phyloP scores from a whole-genome alignment of 2,113 vertebrate species.

The Chunga burmeisteri region DNA sequence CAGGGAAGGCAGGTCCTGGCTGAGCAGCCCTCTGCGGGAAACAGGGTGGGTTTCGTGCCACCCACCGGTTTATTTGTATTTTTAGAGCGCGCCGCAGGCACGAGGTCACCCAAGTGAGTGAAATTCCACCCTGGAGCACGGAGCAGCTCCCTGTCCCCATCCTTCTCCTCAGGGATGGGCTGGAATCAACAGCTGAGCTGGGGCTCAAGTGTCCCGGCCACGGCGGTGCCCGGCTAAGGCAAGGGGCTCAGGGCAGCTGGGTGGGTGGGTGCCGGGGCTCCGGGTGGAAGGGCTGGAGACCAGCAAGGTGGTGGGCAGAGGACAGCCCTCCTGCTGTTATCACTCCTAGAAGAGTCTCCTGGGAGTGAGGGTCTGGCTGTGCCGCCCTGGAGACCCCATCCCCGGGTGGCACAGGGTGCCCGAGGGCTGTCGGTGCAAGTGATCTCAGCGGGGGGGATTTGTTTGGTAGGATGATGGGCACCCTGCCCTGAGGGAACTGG shows the following conservation, averaged over 20 bases:
- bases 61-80: conserved; percentile 13
- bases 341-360: neutral
- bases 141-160: neutral
- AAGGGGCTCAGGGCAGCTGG: neutral
- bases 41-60: neutral
- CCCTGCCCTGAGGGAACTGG: neutral
- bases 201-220: neutral
- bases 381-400: rapidly evolving
- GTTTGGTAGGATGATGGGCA: neutral
- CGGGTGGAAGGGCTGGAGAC: neutral
- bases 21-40: neutral
- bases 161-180: neutral
- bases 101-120: neutral
- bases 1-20: neutral
- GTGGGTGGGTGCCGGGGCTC: too few species aligned
- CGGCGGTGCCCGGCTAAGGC: rapidly evolving
- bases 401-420: neutral
- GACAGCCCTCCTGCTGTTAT: neutral
- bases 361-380: neutral
- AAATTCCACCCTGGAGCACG: neutral
- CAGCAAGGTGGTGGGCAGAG: neutral
- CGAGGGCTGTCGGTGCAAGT: neutral
- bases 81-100: neutral
- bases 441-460: neutral
- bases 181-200: neutral